phyloP scores from a whole-genome alignment of 2,888 invertebrate genomes.

The Caenorhabditis angaria region DNA sequence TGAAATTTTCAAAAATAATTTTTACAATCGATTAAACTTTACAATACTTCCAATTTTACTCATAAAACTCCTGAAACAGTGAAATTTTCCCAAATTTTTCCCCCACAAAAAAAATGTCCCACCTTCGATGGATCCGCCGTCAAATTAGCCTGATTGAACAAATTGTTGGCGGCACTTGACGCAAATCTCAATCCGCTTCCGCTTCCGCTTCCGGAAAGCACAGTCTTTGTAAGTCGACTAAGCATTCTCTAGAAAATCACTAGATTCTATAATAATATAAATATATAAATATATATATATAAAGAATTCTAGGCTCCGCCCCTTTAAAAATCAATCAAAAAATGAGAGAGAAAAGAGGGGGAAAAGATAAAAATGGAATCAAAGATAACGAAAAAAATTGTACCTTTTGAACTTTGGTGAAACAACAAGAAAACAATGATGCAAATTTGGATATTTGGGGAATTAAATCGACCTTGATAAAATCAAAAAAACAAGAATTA shows the following conservation, averaged over 20 bases:
- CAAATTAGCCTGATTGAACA: conserved; percentile 34
- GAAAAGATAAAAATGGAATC: background rate
- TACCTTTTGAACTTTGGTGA: background rate
- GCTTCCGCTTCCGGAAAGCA: background rate
- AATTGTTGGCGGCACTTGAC: conserved; percentile 37
- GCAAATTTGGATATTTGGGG: background rate
- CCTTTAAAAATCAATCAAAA: background rate
- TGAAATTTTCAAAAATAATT: no score
- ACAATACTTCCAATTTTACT: no score
- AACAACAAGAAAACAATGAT: background rate
- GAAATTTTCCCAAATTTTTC: background rate
- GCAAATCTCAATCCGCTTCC: conserved; percentile 13
- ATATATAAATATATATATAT: background rate
- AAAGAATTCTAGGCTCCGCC: conserved; percentile 23
- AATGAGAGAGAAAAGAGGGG: background rate
- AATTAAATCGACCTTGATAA: no score
- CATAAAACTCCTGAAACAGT: background rate
- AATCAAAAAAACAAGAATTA: no score
- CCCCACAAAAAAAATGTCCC: no score
- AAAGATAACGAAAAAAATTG: background rate
- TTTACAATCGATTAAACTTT: no score
- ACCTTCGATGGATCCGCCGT: conserved; percentile 36
- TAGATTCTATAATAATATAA: no score
- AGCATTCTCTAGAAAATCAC: conserved; percentile 27
- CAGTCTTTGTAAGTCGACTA: conserved; percentile 29